phyloP scores from a whole-genome alignment of 2,113 vertebrate species.

The Dicerorhinus sumatrensis region DNA sequence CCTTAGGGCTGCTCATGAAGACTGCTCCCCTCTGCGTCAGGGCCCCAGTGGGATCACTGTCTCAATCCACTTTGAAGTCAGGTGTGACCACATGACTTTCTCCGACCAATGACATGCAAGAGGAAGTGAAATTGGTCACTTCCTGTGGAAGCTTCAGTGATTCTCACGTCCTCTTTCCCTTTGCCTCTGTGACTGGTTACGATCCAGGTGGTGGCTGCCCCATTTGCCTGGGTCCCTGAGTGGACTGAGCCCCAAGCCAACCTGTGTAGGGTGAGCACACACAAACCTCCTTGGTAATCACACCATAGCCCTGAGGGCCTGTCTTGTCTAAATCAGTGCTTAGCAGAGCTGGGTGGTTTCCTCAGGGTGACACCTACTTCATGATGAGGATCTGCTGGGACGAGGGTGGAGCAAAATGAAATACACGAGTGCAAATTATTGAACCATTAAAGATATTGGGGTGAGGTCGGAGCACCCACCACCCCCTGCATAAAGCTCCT shows the following conservation, averaged over 20 bases:
- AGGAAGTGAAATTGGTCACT: neutral
- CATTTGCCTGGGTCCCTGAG: neutral
- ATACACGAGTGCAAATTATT: fast-evolving
- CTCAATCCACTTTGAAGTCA: neutral
- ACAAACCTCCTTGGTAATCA: too few species aligned
- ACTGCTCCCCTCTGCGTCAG: neutral
- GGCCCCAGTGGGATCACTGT: too few species aligned
- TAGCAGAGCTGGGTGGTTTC: neutral
- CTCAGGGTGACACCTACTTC: neutral
- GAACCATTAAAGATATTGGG: neutral
- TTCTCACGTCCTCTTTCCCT: fast-evolving
- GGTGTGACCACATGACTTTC: neutral
- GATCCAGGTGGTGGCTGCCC: too few species aligned
- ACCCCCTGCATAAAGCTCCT: too few species aligned
- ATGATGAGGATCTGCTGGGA: neutral
- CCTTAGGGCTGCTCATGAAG: neutral
- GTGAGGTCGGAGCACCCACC: neutral
- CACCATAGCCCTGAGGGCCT: too few species aligned
- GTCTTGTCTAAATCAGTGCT: neutral
- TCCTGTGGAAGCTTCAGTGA: neutral
- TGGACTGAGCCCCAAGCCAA: neutral
- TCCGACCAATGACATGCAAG: neutral
- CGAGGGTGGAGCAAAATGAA: neutral
- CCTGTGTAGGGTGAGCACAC: neutral
- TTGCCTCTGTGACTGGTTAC: neutral